Conservation (phyloP, 2,888 invertebrate species). For the Laspeyria flexula region DNA sequence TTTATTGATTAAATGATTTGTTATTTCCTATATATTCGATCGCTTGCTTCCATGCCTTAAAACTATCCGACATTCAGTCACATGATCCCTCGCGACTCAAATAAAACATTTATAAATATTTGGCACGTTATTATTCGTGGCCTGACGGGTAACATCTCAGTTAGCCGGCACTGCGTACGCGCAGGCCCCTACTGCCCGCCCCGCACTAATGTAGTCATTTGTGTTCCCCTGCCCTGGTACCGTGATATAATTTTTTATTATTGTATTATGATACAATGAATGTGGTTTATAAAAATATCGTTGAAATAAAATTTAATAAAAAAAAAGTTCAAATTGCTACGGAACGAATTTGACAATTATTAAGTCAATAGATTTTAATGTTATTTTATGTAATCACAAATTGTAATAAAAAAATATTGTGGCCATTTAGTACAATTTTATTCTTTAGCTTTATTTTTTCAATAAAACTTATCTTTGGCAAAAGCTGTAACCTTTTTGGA, state of each 20-base stretch:
- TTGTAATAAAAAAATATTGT: no score
- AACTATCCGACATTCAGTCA: conserved; percentile 17
- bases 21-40: background rate
- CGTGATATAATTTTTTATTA: conserved; percentile 41
- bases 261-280: conserved; percentile 22
- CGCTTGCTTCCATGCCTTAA: conserved; percentile 33
- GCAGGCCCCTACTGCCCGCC: conserved; percentile 30
- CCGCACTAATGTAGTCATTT: conserved; percentile 42
- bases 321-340: no score
- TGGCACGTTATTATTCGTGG: conserved; percentile 69
- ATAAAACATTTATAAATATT: conserved; percentile 86
- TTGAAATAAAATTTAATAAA: conserved; percentile 5
- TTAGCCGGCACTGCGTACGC: conserved; percentile 45
- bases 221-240: conserved; percentile 35
- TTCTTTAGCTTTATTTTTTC: no score
- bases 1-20: no score
- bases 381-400: no score
- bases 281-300: conserved; percentile 10
- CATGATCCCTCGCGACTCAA: conserved; percentile 65
- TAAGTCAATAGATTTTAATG: no score
- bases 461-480: no score
- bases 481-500: no score
- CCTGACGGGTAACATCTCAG: conserved; percentile 41
- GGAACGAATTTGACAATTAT: no score
- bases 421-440: no score